phyloP scores from a whole-genome alignment of 1,140 invertebrate species.

The Asobara japonica region DNA sequence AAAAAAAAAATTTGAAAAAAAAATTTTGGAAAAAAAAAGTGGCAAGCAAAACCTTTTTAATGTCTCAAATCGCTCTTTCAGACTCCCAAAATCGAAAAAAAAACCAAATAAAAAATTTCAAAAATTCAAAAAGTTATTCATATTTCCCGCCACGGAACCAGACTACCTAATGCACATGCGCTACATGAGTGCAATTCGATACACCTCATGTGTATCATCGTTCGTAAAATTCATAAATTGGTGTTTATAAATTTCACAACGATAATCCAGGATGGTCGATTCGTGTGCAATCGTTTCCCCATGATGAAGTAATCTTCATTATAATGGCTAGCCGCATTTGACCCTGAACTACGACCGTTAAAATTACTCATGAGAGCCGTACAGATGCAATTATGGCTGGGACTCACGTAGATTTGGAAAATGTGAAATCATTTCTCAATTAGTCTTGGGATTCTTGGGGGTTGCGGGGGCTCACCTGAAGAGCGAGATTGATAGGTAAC shows the following conservation, averaged over 20 bases:
- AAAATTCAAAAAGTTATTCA: no score
- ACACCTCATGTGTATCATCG: no score
- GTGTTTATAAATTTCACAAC: background rate
- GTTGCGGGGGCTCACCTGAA: no score
- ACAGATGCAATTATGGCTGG: constrained; percentile 14
- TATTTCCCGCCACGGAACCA: no score
- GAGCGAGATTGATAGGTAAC: constrained; percentile 8
- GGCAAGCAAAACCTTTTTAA: no score
- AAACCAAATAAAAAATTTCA: no score
- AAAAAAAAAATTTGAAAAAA: no score
- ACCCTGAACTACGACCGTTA: constrained; percentile 28
- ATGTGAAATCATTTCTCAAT: constrained; percentile 54
- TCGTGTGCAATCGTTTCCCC: background rate
- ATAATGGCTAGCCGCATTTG: background rate
- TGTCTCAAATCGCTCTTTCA: no score
- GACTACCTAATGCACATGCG: no score
- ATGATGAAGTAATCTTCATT: constrained; percentile 10
- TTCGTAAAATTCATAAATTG: constrained; percentile 3
- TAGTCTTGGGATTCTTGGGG: constrained; percentile 29
- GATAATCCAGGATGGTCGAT: background rate
- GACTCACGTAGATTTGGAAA: constrained; percentile 12
- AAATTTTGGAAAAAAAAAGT: no score
- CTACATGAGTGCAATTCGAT: no score
- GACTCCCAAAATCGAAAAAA: no score
- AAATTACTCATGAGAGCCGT: constrained; percentile 31